phyloP scores from a whole-genome alignment of 1,140 invertebrate genomes.

The Melipona quadrifasciata region DNA sequence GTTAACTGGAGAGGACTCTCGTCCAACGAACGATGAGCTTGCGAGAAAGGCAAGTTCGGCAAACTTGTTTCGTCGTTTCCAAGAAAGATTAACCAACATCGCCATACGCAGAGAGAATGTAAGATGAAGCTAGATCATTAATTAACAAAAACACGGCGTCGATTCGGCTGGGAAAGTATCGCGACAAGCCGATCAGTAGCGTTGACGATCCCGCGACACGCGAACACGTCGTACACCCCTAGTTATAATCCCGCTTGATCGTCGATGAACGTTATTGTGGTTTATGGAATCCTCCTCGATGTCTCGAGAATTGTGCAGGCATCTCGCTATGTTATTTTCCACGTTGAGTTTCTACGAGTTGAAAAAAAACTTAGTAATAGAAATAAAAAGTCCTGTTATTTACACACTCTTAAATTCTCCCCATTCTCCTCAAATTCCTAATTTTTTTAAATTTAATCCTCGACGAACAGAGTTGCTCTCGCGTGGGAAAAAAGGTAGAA shows the following conservation, averaged over 20 bases:
- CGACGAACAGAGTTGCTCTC: not conserved
- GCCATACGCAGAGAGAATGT: conserved; percentile 25
- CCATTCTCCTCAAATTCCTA: not conserved
- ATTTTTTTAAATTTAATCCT: not conserved
- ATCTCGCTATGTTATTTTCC: no score
- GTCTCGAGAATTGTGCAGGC: conserved; percentile 41
- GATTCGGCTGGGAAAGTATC: conserved; percentile 67
- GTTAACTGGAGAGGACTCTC: not conserved
- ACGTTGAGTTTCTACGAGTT: no score
- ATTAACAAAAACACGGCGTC: conserved; percentile 73
- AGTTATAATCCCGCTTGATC: conserved; percentile 70
- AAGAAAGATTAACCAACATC: not conserved
- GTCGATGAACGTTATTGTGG: conserved; percentile 70
- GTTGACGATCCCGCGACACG: conserved; percentile 69
- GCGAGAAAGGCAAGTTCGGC: not conserved
- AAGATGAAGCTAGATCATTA: conserved; percentile 60
- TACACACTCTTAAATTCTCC: no score
- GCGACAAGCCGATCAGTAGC: conserved; percentile 62
- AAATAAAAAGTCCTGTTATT: no score
- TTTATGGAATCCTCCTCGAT: conserved; percentile 23
- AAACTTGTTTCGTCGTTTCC: conserved; percentile 25
- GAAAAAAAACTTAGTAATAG: no score
- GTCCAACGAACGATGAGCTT: not conserved
- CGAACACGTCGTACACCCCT: conserved; percentile 52
- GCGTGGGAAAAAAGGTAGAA: not conserved